Evolutionary conservation across 2,888 invertebrate species (phyloP), one percentile per base, ranked within the genome.

Genomic region (Xylota sylvarum): DNA sequence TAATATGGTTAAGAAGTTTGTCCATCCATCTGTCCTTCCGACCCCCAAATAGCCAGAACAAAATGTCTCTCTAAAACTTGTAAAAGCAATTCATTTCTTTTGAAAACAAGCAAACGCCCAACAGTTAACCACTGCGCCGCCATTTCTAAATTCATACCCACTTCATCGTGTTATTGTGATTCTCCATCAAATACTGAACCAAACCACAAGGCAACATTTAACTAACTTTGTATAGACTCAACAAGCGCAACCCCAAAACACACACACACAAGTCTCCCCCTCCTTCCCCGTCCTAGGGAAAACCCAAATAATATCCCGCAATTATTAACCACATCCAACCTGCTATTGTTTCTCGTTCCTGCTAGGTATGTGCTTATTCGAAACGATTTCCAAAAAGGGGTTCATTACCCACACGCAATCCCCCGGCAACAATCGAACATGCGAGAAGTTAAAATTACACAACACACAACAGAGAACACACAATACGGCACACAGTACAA

Each of bases 261-360:
- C 52, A 73, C 67, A 37, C 52, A 62, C 43, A 73, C 4, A 48
- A 14, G n/a, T 48, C 5, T 37, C 37, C 48, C 30, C 10, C 35
- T 9, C 14, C 35, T 5, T n/a, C 37, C 5, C 19, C 17, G 37
- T 35, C 56, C 9, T 58, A 65, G 67, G 40, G 52, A 70, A 85
- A 81, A 76, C 81, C 81, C 65, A 81, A 86, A 86, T 86, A 86
- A 86, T 86, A 86, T 77, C 77, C 86, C 86, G 56, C 86, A 86
- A 86, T 86, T 86, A 86, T 86, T 86, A 86, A 86, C 86, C 86
- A 82, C 86, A 86, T 82, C 82, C 86, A 86, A 86, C 86, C 82
- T 77, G 86, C 82, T 78, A 86, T 86, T 86, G 86, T 86, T 86
- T 86, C 86, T 69, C 70, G 67, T 62, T 73, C 46, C 72, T 43